These are phyloP conservation scores for Ophioderma brevispina DNA, from an alignment of 35 echinoderm and acorn worm genomes.

Conservation along the genomic window DNA sequence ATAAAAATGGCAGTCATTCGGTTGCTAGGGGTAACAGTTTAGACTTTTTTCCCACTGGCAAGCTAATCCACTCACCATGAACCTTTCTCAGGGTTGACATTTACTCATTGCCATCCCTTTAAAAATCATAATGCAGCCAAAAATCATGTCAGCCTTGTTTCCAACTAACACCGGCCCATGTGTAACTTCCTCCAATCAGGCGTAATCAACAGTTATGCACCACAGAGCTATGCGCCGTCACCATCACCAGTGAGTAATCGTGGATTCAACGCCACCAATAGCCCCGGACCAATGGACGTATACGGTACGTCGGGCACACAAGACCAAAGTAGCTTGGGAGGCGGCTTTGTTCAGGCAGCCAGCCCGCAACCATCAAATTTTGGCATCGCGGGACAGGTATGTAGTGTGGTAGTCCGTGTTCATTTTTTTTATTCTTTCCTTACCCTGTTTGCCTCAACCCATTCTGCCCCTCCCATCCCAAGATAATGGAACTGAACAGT, in stretches of 20 bases:
- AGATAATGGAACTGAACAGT: neutral
- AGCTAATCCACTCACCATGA: conserved; percentile 5
- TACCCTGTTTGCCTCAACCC: neutral
- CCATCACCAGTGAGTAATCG: conserved; percentile 85
- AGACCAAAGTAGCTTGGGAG: conserved; percentile 75
- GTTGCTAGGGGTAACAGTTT: neutral
- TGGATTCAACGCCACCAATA: conserved; percentile 75
- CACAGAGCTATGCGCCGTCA: conserved; percentile 80
- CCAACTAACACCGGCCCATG: conserved; percentile 5
- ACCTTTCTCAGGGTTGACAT: neutral
- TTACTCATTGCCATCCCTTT: neutral
- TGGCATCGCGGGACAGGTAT: conserved; percentile 74
- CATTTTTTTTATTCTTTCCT: neutral
- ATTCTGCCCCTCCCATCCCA: neutral
- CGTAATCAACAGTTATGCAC: conserved; percentile 76
- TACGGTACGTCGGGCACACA: conserved; percentile 79
- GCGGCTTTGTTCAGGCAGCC: conserved; percentile 67
- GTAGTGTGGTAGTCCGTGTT: neutral
- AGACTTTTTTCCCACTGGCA: neutral
- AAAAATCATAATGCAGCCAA: neutral
- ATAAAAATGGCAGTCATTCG: neutral
- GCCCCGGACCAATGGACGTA: conserved; percentile 85
- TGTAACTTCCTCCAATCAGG: conserved; percentile 29
- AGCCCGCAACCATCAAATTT: conserved; percentile 90
- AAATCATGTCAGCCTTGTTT: neutral